A percentile compares a stretch with the other conserved stretches of the same genome.
These are phyloP conservation scores for Leucoraja erinaceus DNA, from an alignment of 2,113 vertebrate genomes.

Conservation along the genomic window DNA sequence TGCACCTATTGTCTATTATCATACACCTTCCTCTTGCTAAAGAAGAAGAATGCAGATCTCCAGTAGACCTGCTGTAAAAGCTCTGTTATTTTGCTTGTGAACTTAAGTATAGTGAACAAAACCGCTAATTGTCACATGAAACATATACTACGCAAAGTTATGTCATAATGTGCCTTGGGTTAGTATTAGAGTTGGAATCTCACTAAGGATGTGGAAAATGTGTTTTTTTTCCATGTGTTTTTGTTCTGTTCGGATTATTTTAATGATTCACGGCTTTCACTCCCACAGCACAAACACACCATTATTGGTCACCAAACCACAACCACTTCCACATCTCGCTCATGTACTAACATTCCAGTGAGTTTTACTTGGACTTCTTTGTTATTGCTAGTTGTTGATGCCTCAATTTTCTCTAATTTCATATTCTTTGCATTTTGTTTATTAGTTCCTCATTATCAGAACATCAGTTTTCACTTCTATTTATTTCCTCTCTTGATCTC, in stretches of 20 bases:
- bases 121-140: background rate
- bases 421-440: background rate
- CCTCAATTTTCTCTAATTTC: background rate
- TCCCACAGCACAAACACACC: background rate
- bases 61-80: background rate
- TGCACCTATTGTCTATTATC: too few species aligned
- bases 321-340: conserved; percentile 4
- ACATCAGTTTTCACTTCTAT: background rate
- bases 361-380: background rate
- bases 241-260: background rate
- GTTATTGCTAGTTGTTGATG: background rate
- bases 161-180: background rate
- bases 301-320: background rate
- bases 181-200: background rate
- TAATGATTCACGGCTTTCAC: background rate
- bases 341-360: background rate
- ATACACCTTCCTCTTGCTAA: background rate
- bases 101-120: background rate
- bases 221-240: too few species aligned
- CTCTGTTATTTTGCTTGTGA: background rate
- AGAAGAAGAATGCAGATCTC: background rate
- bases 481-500: background rate
- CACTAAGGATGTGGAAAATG: conserved; percentile 9
- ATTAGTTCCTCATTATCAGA: background rate
- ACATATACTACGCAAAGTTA: background rate